Evolutionary conservation across 2,888 invertebrate genomes (phyloP), one percentile per base, ranked within the genome.

Genomic region (Carcina quercana): DNA sequence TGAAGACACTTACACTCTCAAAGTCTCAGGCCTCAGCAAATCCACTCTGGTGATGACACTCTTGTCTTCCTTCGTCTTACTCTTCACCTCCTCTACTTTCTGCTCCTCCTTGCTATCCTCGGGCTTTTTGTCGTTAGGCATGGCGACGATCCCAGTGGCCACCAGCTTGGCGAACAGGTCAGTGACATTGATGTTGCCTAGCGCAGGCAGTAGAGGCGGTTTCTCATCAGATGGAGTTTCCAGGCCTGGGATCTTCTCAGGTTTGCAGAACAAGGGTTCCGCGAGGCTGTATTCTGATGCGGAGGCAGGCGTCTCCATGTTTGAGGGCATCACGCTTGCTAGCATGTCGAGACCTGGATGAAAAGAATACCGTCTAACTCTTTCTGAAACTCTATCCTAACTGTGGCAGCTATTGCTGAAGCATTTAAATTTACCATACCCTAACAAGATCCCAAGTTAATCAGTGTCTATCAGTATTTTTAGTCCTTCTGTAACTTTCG

Each of bases 91-190:
- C 2, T 46, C 53, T 12, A 50, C 52, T 2, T 49, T 41, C 5
- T 66, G 62, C 1, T 48, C 41, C 14, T 62, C 57, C 1, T 30
- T 40, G 4, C 69, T 63, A 3, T 45, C 46, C 11, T 24, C 24
- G 10, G n/a, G n/a, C 24, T 63, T 66, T 0, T 40, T 34, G 2
- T 66, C 64, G 1, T 49, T 51, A 2, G 62, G 53, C 15, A 59
- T 55, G 8, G 64, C 59, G 2, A 80, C 76, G 1, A 78, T 74
- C 7, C 82, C 97, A 2, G 93, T 91, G 0, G 92, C 92, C 1
- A 96, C 90, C 5, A 97, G 74, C 66, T 94, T 94, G 40, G 93
- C 91, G 60, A 96, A 93, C 15, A 97, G 75, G 45, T 94, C 94
- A 39, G 88, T 91, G 13, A 97, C 91, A 54, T 95, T 93, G 2